Base-by-base conservation (phyloP, 2,888 invertebrate genomes). In the Petrolisthes manimaculis region DNA sequence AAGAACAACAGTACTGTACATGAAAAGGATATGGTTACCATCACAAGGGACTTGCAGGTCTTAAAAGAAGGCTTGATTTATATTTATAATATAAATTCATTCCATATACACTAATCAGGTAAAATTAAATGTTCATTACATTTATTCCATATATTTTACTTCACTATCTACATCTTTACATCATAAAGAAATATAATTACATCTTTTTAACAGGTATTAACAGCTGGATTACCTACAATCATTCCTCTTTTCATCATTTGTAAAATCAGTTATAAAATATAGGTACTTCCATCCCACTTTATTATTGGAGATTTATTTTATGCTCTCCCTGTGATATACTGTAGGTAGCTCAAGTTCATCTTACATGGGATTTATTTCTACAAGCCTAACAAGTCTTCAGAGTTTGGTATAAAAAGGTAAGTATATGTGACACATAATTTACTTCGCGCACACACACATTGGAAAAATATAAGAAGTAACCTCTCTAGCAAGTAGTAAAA, bases 381-480 rank as follows among this genome's bases (percentile, higher is more conserved):
- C 56, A 74, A 74, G 37, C 56, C 21, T 37, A 54, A 84, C 83
- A 83, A 54, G 75, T n/a, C 8, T 56, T 75, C 53, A 86, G 56
- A 81, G 51, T 71, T 74, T 74, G 53, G 74, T 86, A 86, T 75
- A 86, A 86, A 86, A 86, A 81, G 74, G 71, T n/a, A 71, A n/a
- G 81, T 55, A 81, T 71, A 56, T 56, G 61, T 61, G 53, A 55
- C 53, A 74, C 67, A 80, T 71, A 71, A 6, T 81, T 86, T 71
- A 12, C 71, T 21, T 18, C 3, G n/a, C 71, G 4, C 71, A 71
- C 71, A 71, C 21, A 86, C 86, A 86, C 80, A 86, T 81, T 81
- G 81, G 61, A 86, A 81, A 86, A 81, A 86, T 86, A 86, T 86
- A 80, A 86, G 86, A 86, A 69, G 74, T 74, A 78, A 81, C 51